phyloP scores from a whole-genome alignment of 2,888 invertebrate species.

The Cryptus viduatorius region DNA sequence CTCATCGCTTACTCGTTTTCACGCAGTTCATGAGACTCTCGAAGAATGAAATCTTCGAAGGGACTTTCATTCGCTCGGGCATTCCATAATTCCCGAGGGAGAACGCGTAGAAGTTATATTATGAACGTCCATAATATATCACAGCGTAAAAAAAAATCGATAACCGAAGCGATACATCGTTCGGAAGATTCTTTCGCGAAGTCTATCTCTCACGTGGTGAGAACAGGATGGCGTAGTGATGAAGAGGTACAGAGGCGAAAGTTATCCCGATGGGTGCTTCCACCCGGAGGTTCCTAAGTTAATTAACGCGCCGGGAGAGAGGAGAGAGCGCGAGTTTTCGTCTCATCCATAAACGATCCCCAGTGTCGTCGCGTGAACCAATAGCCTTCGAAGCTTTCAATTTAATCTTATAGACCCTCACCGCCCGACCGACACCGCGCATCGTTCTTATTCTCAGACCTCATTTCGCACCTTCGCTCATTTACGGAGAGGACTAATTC shows the following conservation, averaged over 20 bases:
- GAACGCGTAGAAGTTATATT: no score
- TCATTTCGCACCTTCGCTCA: conserved; percentile 43
- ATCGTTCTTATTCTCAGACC: conserved; percentile 25
- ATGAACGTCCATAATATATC: no score
- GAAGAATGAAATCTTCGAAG: conserved; percentile 25
- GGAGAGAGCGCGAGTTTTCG: conserved; percentile 11
- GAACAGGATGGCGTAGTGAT: neutral
- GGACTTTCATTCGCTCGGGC: neutral
- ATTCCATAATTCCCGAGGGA: neutral
- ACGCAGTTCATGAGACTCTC: conserved; percentile 12
- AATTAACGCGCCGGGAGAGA: conserved; percentile 55
- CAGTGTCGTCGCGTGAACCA: conserved; percentile 57
- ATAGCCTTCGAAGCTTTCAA: conserved; percentile 67
- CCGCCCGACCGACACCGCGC: conserved; percentile 14
- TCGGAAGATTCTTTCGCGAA: neutral
- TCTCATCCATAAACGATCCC: conserved; percentile 56
- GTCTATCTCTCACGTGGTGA: conserved; percentile 7
- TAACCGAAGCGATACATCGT: neutral
- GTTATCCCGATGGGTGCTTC: conserved; percentile 32
- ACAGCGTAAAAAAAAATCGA: neutral
- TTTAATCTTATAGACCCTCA: conserved; percentile 57
- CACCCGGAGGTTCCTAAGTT: conserved; percentile 54
- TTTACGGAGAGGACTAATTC: conserved; percentile 61
- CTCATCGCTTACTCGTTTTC: neutral
- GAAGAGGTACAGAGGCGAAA: conserved; percentile 22